Base-by-base conservation (phyloP, 2,888 invertebrate genomes). In the Frankliniella fusca region DNA sequence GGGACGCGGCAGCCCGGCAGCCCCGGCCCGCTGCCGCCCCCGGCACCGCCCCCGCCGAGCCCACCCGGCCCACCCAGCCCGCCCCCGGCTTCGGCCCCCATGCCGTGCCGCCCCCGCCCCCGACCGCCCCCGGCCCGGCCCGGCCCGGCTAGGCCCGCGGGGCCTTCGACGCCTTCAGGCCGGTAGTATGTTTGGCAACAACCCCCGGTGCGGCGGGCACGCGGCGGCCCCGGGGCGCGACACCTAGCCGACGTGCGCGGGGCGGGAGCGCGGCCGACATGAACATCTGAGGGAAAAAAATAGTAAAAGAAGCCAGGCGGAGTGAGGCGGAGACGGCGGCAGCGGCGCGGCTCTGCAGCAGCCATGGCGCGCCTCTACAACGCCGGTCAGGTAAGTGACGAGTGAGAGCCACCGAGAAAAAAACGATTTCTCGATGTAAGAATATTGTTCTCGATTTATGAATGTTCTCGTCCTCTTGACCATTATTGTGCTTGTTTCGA, bases 341-440 rank as follows among this genome's bases (percentile, higher is more conserved):
- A 76, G 70, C 3, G 8, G n/a, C 20, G 7, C 70, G 70, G 23
- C 70, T 23, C 70, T 7, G 23, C 70, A 23, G 61, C 61, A 61
- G 61, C 70, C 83, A 88, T 88, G 88, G 86, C 88, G 48, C 86
- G 86, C 83, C 85, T 87, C 85, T 88, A 87, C 83, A 87, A 87
- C 84, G 88, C 88, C 81, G 87, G 87, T 85, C 89, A 89, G 88
- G 89, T 89, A 86, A 84, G 84, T 82, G 38, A 38, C 38, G 15
- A 54, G 20, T 12, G 54, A 54, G 3, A 54, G 54, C 54, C 3
- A 54, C 54, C 12, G 1, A 50, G 15, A 50, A 50, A 50, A n/a
- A n/a, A n/a, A n/a, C n/a, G n/a, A n/a, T n/a, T n/a, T n/a, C n/a
- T n/a, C n/a, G n/a, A n/a, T n/a, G n/a, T n/a, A n/a, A n/a, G n/a